Evolutionary conservation across 2,797 vertebrate species (phyloP).

Genomic region (Mormyrus proboscirostris): DNA sequence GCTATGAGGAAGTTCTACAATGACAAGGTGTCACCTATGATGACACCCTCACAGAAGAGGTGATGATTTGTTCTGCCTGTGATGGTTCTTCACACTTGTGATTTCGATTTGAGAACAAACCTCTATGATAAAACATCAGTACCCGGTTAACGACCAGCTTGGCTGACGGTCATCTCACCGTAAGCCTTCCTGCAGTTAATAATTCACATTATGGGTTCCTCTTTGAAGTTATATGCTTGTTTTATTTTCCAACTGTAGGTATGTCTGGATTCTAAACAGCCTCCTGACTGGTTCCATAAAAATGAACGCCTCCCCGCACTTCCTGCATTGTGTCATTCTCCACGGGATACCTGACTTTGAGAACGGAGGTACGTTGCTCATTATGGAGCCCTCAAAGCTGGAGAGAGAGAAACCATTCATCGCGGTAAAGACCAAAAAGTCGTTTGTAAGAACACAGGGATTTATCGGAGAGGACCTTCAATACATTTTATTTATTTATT

Average conservation of each 20-base stretch:
- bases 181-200: background rate
- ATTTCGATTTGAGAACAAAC: background rate
- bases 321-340: slow-evolving; percentile 78
- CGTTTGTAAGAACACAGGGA: background rate
- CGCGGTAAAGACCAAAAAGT: background rate
- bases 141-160: background rate
- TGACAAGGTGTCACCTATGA: slow-evolving; percentile 74
- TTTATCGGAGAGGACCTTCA: background rate
- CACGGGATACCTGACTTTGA: slow-evolving; percentile 69
- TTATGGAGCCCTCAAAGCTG: background rate
- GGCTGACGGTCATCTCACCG: background rate
- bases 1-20: slow-evolving; percentile 89
- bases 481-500: background rate
- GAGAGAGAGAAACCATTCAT: background rate
- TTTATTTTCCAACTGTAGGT: slow-evolving; percentile 54
- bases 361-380: slow-evolving; percentile 61
- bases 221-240: background rate
- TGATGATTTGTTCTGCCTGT: slow-evolving; percentile 38
- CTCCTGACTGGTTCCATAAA: slow-evolving; percentile 72
- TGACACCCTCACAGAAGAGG: slow-evolving; percentile 91
- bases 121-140: background rate
- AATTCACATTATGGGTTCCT: background rate
- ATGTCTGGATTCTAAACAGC: slow-evolving; percentile 77
- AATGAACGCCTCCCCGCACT: slow-evolving; percentile 72
- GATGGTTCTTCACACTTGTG: background rate